A percentile compares a stretch with the other conserved stretches of the same genome.
Conservation (phyloP, 2,113 vertebrate species). For the Phylloscopus whistleri region DNA sequence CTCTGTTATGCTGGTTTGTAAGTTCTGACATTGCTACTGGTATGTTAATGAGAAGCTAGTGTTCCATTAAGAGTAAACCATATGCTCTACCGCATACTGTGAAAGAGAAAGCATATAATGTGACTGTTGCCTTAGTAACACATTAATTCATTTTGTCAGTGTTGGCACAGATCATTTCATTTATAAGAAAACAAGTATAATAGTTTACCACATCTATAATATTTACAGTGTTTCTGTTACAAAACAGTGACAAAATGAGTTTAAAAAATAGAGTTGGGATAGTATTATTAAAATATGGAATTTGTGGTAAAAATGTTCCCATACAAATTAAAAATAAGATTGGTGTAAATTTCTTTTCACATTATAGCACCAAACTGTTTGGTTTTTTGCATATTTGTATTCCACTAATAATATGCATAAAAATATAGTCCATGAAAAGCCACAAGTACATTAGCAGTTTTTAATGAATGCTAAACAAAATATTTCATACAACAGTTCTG, state of each 20-base stretch:
- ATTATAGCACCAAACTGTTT: conserved; percentile 75
- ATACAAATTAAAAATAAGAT: conserved; percentile 72
- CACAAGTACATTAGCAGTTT: conserved; percentile 79
- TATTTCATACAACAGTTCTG: conserved; percentile 81
- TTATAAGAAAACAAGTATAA: conserved; percentile 90
- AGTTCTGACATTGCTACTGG: conserved; percentile 85
- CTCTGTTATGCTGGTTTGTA: conserved; percentile 80
- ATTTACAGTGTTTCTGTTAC: conserved; percentile 92
- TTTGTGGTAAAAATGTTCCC: conserved; percentile 70
- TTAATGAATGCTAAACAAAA: conserved; percentile 80
- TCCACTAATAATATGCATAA: conserved; percentile 76
- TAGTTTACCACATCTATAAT: conserved; percentile 92
- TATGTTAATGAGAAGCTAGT: conserved; percentile 88
- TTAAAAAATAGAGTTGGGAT: conserved; percentile 82
- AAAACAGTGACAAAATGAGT: conserved; percentile 89
- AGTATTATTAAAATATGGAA: conserved; percentile 79
- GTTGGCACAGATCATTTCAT: conserved; percentile 88
- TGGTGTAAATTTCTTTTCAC: conserved; percentile 72
- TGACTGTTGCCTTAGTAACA: conserved; percentile 97
- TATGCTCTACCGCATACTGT: conserved; percentile 86
- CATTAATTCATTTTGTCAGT: conserved; percentile 89
- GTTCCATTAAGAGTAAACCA: conserved; percentile 86
- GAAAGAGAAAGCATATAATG: conserved; percentile 89
- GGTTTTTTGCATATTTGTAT: conserved; percentile 76
- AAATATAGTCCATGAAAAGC: conserved; percentile 73